Conservation (phyloP, 2,888 invertebrate genomes). For the Platypus cylindrus region DNA sequence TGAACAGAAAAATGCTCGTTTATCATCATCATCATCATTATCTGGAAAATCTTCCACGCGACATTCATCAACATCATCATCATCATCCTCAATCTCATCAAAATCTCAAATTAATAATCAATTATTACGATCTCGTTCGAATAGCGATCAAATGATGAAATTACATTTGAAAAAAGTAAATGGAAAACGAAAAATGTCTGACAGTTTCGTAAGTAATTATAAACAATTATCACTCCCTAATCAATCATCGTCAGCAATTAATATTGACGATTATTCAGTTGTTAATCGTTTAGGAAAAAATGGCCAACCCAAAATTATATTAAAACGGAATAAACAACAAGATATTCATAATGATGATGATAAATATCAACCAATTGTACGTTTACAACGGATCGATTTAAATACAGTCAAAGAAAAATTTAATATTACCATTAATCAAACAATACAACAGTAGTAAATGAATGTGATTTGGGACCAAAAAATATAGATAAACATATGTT, state of each 20-base stretch:
- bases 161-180: slow-evolving; percentile 21
- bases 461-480: slow-evolving; percentile 23
- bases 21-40: slow-evolving; percentile 4
- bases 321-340: slow-evolving; percentile 22
- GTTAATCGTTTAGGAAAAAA: slow-evolving; percentile 19
- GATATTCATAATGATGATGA: slow-evolving; percentile 11
- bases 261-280: slow-evolving; percentile 23
- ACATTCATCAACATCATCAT: background rate
- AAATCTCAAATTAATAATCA: background rate
- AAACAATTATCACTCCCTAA: slow-evolving; percentile 6
- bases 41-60: background rate
- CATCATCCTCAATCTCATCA: background rate
- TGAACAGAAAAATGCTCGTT: slow-evolving; percentile 9
- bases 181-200: slow-evolving; percentile 16
- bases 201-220: slow-evolving; percentile 13
- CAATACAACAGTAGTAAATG: no score
- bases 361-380: slow-evolving; percentile 24
- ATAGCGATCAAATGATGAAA: slow-evolving; percentile 14
- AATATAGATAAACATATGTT: no score
- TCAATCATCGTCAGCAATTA: slow-evolving; percentile 6
- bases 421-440: slow-evolving; percentile 13
- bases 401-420: slow-evolving; percentile 13
- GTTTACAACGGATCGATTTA: slow-evolving; percentile 22
- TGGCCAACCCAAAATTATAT: slow-evolving; percentile 27
- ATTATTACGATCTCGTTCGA: background rate